A percentile compares a stretch with the other conserved stretches of the same genome.
These are phyloP conservation scores for Ornithorhynchus anatinus DNA, from an alignment of 2,113 vertebrate genomes.

Conservation along the genomic window DNA sequence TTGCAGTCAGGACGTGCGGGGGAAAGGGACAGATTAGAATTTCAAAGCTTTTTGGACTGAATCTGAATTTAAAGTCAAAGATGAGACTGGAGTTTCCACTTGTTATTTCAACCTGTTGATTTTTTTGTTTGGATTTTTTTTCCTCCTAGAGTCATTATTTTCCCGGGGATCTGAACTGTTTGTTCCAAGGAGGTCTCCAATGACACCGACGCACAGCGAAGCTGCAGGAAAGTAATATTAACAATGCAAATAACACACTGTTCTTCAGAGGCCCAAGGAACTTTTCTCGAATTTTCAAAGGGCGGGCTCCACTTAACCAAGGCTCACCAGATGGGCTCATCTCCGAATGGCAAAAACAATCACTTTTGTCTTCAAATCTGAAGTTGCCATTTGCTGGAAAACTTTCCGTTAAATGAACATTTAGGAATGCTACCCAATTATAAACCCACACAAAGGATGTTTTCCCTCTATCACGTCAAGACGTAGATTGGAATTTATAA, in stretches of 20 bases:
- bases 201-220: slow-evolving; percentile 46
- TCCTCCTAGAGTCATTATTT: neutral
- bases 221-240: slow-evolving; percentile 74
- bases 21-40: neutral
- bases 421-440: slow-evolving; percentile 49
- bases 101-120: neutral
- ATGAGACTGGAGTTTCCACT: neutral
- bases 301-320: slow-evolving; percentile 67
- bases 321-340: slow-evolving; percentile 71
- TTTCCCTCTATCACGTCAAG: neutral
- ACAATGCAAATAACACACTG: slow-evolving; percentile 72
- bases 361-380: slow-evolving; percentile 49
- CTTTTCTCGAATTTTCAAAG: slow-evolving; percentile 72
- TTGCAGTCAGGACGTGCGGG: neutral
- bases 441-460: slow-evolving; percentile 39
- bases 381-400: slow-evolving; percentile 39
- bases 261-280: slow-evolving; percentile 71
- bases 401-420: slow-evolving; percentile 48
- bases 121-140: no score
- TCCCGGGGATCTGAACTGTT: slow-evolving; percentile 35
- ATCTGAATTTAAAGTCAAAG: neutral
- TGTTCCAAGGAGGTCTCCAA: slow-evolving; percentile 55
- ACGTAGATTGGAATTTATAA: neutral
- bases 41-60: neutral
- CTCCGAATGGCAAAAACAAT: slow-evolving; percentile 20